These are phyloP conservation scores for Melinopterus prodromus DNA, from an alignment of 2,888 invertebrate genomes.

Conservation along the genomic window DNA sequence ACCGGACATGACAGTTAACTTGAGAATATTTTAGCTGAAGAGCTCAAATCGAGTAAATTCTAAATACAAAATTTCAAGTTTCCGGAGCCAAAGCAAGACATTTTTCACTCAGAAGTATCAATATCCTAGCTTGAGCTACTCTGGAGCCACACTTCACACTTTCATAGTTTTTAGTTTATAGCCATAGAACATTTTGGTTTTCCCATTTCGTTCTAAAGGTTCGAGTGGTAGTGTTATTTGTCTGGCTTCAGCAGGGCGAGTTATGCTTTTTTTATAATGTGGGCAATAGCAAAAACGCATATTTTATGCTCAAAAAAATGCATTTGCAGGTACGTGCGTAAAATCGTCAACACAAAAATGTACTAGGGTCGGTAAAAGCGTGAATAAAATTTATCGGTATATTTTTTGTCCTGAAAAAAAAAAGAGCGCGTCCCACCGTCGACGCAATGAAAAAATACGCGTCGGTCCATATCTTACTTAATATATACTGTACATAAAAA, in stretches of 20 bases:
- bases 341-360: slow-evolving; percentile 25
- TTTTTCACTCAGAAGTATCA: too few relatives aligned
- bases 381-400: slow-evolving; percentile 29
- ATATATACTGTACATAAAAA: slow-evolving; percentile 37
- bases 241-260: background rate
- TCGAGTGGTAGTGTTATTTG: background rate
- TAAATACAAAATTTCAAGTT: too few relatives aligned
- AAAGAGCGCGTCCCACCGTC: slow-evolving; percentile 4
- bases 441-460: slow-evolving; percentile 22
- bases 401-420: slow-evolving; percentile 11
- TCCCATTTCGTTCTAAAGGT: too few relatives aligned
- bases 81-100: too few relatives aligned
- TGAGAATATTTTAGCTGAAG: too few relatives aligned
- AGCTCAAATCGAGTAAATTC: too few relatives aligned
- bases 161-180: too few relatives aligned
- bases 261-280: background rate
- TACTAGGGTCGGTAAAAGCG: slow-evolving; percentile 28
- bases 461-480: slow-evolving; percentile 28
- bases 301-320: slow-evolving; percentile 17
- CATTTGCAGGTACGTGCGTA: slow-evolving; percentile 9
- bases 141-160: too few relatives aligned
- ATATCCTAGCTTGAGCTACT: too few relatives aligned
- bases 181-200: too few relatives aligned
- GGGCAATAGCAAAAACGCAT: background rate
- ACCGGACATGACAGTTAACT: too few relatives aligned